Base-by-base conservation (phyloP, 2,797 vertebrate species). In the Alcedo atthis region DNA sequence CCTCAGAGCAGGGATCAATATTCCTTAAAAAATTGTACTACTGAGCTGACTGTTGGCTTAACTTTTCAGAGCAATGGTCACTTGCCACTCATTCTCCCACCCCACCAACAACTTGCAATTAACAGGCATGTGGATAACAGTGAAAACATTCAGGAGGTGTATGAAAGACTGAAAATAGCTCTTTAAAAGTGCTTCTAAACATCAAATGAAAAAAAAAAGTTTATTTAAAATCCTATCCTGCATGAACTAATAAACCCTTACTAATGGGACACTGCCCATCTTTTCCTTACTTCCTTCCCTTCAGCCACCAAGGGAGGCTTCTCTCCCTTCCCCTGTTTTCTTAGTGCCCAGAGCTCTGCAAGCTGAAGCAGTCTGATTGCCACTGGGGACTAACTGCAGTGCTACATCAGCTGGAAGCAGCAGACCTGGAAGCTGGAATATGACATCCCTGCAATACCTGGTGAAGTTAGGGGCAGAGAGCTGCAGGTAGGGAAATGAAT, bases 231-330 rank as follows among this genome's bases (percentile, higher is more conserved):
- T 55, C 24, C 20, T 66, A 71, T 71, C 16, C 1, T 1, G 8
- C 30, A 42, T 24, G 28, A 84, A 55, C 22, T 53, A 40, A 15
- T 67, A 78, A 58, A 16, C 10, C 22, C 26, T n/a, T 85, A 64
- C 51, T 5, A 22, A 58, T 0, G 1, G 21, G 19, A 40, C 46
- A 57, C 25, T 0, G 0, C 7, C 40, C 19, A 33, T 9, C 26
- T 87, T 89, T 57, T 76, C 20, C 15, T 35, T 26, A 42, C 64
- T 64, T n/a, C 12, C 4, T 76, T 79, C 84, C 61, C 45, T 57
- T 74, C 63, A 78, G 45, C 25, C 75, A 94, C 45, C 25, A 79
- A 76, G 85, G 57, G 8, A 88, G 26, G 32, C 79, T 73, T 51
- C 19, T 57, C 17, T 33, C 48, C 48, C 46, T 24, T 78, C 53